A percentile compares a stretch with the other conserved stretches of the same genome.
Conservation (phyloP, 2,113 vertebrate genomes). For the Catagonus wagneri region DNA sequence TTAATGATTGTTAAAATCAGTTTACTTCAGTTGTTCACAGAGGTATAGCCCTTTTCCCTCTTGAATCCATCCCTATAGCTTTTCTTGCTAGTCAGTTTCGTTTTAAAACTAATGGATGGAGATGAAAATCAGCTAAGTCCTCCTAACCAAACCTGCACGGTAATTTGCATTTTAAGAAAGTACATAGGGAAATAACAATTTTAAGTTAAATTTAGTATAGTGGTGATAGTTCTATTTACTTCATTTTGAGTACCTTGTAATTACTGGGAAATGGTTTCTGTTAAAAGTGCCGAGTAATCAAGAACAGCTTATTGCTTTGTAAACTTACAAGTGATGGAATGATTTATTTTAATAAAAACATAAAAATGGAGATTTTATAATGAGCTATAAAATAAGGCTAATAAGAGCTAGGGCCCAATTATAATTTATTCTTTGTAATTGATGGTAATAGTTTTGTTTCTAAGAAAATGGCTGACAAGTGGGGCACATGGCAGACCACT, state of each 20-base stretch:
- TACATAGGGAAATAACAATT: neutral
- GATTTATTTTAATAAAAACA: constrained; percentile 80
- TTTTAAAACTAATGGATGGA: constrained; percentile 55
- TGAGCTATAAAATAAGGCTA: constrained; percentile 46
- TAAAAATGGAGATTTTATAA: constrained; percentile 65
- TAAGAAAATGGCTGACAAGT: constrained; percentile 53
- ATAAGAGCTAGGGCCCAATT: constrained; percentile 50
- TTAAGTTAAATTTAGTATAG: constrained; percentile 73
- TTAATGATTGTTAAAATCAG: constrained; percentile 33
- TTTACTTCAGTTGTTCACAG: neutral
- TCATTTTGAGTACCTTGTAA: constrained; percentile 26
- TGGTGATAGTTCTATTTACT: constrained; percentile 62
- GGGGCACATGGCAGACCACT: neutral
- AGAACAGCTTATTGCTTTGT: constrained; percentile 75
- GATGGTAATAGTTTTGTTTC: constrained; percentile 68
- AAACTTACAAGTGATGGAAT: constrained; percentile 72
- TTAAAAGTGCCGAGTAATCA: constrained; percentile 76
- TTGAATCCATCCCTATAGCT: neutral
- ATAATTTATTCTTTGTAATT: constrained; percentile 53
- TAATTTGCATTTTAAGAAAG: constrained; percentile 54
- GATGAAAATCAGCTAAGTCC: neutral
- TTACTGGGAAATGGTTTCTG: constrained; percentile 69
- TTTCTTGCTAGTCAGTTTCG: constrained; percentile 2
- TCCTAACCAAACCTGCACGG: neutral
- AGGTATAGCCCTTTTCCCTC: neutral